A percentile compares a stretch with the other conserved stretches of the same genome.
These are phyloP conservation scores for Strongylocentrotus purpuratus DNA, from an alignment of 35 echinoderm and acorn worm genomes.

Conservation along the genomic window DNA sequence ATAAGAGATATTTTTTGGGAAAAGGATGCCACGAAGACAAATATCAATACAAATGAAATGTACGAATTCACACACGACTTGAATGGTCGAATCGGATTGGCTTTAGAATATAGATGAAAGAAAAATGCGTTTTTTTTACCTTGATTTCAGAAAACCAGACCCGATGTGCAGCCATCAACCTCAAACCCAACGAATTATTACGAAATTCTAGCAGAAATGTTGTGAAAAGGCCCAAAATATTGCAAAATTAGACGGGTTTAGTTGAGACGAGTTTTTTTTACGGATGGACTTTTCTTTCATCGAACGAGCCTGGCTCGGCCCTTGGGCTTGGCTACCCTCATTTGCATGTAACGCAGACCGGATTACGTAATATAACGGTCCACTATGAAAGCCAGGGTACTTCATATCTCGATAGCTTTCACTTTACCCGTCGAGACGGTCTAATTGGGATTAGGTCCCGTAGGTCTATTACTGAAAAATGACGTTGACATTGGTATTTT, in stretches of 20 bases:
- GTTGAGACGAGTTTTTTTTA: neutral
- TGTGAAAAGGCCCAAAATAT: neutral
- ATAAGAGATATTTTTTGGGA: neutral
- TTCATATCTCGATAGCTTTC: neutral
- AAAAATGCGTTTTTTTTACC: neutral
- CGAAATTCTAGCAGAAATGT: neutral
- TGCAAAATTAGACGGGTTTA: neutral
- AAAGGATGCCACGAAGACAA: neutral
- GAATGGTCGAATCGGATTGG: neutral
- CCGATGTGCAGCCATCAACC: neutral
- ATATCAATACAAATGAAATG: neutral
- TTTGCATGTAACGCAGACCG: conserved; percentile 29
- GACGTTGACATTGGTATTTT: conserved; percentile 14
- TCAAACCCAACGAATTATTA: neutral
- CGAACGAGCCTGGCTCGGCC: neutral
- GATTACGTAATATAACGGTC: conserved; percentile 45
- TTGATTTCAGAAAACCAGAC: neutral
- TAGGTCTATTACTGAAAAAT: too few species aligned
- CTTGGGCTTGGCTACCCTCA: neutral
- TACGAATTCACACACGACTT: neutral
- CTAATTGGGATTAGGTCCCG: conserved; percentile 14
- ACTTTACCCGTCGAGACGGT: conserved; percentile 11
- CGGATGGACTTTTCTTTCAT: neutral
- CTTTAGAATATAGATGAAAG: neutral
- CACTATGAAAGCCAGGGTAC: neutral